These are phyloP conservation scores for Lipophrys pholis DNA, from an alignment of 2,113 vertebrate species.

Conservation along the genomic window DNA sequence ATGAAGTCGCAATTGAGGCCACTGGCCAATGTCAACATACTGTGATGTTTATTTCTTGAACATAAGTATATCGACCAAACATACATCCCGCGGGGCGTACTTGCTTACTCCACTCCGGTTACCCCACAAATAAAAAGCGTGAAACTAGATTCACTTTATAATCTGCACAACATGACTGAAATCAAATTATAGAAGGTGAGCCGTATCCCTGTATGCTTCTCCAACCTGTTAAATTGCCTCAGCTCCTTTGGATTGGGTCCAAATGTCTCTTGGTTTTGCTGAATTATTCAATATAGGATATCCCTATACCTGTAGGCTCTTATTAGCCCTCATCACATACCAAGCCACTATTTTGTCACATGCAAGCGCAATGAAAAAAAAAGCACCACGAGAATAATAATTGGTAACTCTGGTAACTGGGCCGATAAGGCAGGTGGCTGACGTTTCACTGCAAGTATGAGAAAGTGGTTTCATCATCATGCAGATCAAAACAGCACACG, in stretches of 20 bases:
- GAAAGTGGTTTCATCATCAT: slow-evolving; percentile 44
- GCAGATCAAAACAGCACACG: slow-evolving; percentile 33
- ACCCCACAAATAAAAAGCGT: slow-evolving; percentile 3
- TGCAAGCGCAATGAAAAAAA: slow-evolving; percentile 12
- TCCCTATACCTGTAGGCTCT: slow-evolving; percentile 34
- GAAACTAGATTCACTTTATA: slow-evolving; percentile 19
- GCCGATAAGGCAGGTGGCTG: slow-evolving; percentile 52
- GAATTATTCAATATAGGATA: slow-evolving; percentile 31
- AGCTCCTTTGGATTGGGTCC: slow-evolving; percentile 1
- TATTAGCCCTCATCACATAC: slow-evolving; percentile 40
- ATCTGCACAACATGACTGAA: slow-evolving; percentile 16
- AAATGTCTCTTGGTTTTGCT: slow-evolving; percentile 5
- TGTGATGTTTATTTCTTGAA: slow-evolving; percentile 25
- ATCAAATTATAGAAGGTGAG: slow-evolving; percentile 6
- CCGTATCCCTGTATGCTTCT: background rate
- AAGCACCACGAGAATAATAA: slow-evolving; percentile 37
- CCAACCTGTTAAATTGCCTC: slow-evolving; percentile 14
- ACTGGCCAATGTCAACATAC: slow-evolving; percentile 23
- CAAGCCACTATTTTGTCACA: background rate
- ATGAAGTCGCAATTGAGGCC: slow-evolving; percentile 33
- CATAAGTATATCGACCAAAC: background rate
- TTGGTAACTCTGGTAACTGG: slow-evolving; percentile 32
- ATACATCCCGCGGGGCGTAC: background rate
- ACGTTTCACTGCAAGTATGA: slow-evolving; percentile 28
- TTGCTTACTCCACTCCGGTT: background rate